Evolutionary conservation across 1,140 invertebrate species (phyloP).

Genomic region (Tenebrio molitor): DNA sequence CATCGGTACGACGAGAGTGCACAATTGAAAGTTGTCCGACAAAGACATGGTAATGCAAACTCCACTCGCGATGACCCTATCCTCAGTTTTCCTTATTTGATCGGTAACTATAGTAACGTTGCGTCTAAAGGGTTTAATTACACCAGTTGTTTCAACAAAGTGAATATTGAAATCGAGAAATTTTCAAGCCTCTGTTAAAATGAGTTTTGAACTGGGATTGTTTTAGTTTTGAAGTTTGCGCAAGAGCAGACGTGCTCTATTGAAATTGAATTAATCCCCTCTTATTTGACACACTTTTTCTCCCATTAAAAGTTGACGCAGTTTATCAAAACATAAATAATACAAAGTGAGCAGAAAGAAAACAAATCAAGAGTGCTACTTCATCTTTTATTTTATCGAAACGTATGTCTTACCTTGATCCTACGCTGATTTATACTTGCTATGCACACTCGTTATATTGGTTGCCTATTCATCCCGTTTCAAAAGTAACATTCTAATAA

Average conservation of each 20-base stretch:
- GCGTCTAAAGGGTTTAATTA: conserved; percentile 20
- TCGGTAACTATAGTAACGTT: conserved; percentile 28
- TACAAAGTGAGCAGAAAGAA: too few species aligned
- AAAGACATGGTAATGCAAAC: too few species aligned
- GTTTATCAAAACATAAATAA: conserved; percentile 5
- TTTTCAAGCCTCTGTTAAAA: conserved; percentile 33
- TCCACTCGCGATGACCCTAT: too few species aligned
- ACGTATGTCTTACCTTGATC: too few species aligned
- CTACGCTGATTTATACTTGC: too few species aligned
- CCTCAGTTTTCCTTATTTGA: neutral
- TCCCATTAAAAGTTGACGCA: conserved; percentile 22
- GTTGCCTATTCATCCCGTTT: too few species aligned
- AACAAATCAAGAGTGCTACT: too few species aligned
- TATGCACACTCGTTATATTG: too few species aligned
- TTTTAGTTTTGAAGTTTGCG: conserved; percentile 44
- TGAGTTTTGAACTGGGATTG: conserved; percentile 44
- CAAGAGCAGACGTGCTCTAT: conserved; percentile 32
- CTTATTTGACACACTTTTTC: conserved; percentile 2
- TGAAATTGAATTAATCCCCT: conserved; percentile 37
- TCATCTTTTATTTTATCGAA: too few species aligned
- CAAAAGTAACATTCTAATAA: too few species aligned
- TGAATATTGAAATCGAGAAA: conserved; percentile 45
- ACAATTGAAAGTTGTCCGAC: too few species aligned
- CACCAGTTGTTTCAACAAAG: conserved; percentile 34
- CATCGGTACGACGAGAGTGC: too few species aligned